These are phyloP conservation scores for Hypolimnas misippus DNA, from an alignment of 2,888 invertebrate species.

Conservation along the genomic window DNA sequence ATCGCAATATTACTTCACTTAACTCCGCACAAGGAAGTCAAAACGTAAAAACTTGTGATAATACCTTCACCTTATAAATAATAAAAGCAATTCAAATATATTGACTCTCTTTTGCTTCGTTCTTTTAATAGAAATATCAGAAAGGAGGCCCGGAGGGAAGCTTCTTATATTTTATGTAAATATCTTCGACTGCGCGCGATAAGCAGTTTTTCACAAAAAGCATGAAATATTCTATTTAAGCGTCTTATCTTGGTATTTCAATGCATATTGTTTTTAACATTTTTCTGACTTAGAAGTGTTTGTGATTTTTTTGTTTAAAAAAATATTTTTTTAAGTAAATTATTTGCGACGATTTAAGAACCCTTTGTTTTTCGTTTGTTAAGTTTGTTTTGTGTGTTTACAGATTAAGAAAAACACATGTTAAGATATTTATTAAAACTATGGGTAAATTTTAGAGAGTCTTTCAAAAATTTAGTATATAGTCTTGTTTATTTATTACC, in stretches of 20 bases:
- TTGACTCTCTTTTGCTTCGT: conserved; percentile 3
- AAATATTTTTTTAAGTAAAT: no score
- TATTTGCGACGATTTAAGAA: no score
- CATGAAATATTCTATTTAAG: conserved; percentile 1
- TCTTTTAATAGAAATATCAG: conserved; percentile 9
- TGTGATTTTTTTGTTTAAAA: background rate
- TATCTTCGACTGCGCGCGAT: conserved; percentile 20
- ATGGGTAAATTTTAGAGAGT: no score
- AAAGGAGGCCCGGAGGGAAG: background rate
- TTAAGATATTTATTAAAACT: no score
- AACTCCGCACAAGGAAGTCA: no score
- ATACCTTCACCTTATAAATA: background rate
- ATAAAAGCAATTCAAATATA: conserved; percentile 8
- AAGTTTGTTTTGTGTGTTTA: no score
- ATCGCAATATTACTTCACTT: no score
- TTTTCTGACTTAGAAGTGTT: background rate
- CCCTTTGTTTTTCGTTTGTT: no score
- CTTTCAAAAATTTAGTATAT: no score
- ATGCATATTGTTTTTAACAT: background rate
- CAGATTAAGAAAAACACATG: no score
- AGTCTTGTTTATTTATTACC: no score
- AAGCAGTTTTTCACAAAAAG: conserved; percentile 16
- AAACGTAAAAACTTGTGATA: no score
- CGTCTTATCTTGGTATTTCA: background rate
- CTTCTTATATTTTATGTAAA: conserved; percentile 23